Conservation (phyloP, 2,888 invertebrate genomes). For the Perizoma affinitatum region DNA sequence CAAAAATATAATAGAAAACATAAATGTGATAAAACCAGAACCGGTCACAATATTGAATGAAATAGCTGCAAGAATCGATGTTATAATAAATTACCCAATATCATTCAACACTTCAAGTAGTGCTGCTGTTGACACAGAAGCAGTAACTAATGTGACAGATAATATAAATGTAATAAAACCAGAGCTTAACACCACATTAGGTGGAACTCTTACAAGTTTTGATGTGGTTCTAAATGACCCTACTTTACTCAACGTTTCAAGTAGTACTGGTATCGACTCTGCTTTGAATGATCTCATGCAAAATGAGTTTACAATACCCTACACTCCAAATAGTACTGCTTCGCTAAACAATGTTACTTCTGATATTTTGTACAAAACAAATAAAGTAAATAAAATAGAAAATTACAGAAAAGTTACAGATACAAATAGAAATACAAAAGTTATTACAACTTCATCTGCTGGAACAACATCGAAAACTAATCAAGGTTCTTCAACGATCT, state of each 20-base stretch:
- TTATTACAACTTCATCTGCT: background rate
- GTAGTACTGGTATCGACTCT: conserved; percentile 1
- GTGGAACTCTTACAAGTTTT: background rate
- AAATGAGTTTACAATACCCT: background rate
- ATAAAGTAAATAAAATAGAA: background rate
- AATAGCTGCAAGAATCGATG: background rate
- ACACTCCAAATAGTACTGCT: background rate
- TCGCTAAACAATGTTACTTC: background rate
- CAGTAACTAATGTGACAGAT: background rate
- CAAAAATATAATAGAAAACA: background rate
- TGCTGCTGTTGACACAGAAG: conserved; percentile 6
- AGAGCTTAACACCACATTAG: background rate
- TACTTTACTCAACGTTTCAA: background rate
- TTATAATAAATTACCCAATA: background rate
- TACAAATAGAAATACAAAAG: conserved; percentile 1
- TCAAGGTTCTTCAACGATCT: background rate
- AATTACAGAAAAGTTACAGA: background rate
- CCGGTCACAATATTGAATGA: background rate
- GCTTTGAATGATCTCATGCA: background rate
- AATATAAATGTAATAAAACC: background rate
- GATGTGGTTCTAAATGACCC: background rate
- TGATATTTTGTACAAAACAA: background rate
- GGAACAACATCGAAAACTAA: background rate
- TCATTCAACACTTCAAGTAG: background rate
- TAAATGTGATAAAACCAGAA: background rate